Conservation (phyloP, 2,113 vertebrate genomes). For the Lipophrys pholis region DNA sequence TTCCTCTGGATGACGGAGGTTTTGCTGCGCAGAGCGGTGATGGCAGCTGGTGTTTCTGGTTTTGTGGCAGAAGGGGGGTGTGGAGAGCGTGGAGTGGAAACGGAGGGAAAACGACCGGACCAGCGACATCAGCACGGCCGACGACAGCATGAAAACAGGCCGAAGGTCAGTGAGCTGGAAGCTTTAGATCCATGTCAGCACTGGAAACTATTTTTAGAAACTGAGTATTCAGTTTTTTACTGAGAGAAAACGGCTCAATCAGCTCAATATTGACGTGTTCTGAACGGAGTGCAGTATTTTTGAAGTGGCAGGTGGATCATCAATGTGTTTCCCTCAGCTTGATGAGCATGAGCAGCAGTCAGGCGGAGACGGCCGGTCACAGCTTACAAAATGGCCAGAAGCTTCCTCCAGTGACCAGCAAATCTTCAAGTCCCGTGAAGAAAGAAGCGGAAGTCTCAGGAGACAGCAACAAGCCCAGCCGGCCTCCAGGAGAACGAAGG, state of each 20-base stretch:
- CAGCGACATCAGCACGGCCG: constrained; percentile 74
- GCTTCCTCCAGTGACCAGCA: constrained; percentile 19
- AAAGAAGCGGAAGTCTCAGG: constrained; percentile 41
- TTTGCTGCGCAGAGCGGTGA: too few relatives aligned
- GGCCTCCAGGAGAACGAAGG: constrained; percentile 85
- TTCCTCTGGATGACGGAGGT: too few relatives aligned
- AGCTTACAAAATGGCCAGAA: constrained; percentile 71
- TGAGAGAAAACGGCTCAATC: too few relatives aligned
- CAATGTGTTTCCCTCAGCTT: constrained; percentile 60
- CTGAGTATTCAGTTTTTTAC: too few relatives aligned
- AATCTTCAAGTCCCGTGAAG: constrained; percentile 44
- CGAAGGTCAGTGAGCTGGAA: constrained; percentile 73
- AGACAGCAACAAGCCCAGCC: constrained; percentile 76
- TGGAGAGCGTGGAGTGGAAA: constrained; percentile 61
- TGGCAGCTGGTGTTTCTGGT: too few relatives aligned
- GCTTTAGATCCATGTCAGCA: too few relatives aligned
- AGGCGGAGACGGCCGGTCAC: constrained; percentile 45
- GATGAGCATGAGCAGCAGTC: constrained; percentile 69
- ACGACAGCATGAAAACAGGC: constrained; percentile 75
- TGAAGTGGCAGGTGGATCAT: too few relatives aligned
- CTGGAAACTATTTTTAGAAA: too few relatives aligned
- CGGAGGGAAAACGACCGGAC: constrained; percentile 65
- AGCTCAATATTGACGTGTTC: too few relatives aligned
- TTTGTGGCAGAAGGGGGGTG: constrained; percentile 54
- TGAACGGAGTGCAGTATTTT: too few relatives aligned